A percentile compares a stretch with the other conserved stretches of the same genome.
These are phyloP conservation scores for Atopsyche davidsoni DNA, from an alignment of 1,140 invertebrate species.

Conservation along the genomic window DNA sequence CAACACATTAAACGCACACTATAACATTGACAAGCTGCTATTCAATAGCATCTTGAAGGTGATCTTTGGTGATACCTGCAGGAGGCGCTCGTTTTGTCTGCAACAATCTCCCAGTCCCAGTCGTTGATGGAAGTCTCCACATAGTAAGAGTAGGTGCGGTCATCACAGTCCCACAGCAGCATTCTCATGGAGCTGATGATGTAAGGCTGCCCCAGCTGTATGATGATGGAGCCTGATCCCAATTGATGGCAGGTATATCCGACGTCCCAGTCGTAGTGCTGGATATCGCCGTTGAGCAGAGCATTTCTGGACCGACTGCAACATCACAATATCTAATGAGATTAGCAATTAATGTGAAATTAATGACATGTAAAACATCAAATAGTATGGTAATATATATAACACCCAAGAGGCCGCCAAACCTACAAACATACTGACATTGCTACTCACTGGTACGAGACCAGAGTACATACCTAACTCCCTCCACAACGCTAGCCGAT, in stretches of 20 bases:
- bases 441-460: conserved; percentile 8
- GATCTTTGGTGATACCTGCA: conserved; percentile 51
- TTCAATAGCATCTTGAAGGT: background rate
- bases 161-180: conserved; percentile 97
- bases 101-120: conserved; percentile 82
- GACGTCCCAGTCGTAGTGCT: conserved; percentile 96
- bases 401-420: no score
- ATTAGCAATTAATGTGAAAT: background rate
- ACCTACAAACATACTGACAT: background rate
- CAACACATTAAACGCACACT: conserved; percentile 6
- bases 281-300: conserved; percentile 91
- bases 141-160: conserved; percentile 92
- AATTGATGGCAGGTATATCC: conserved; percentile 99
- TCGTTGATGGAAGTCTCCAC: conserved; percentile 93
- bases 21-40: background rate
- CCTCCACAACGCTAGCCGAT: conserved; percentile 91
- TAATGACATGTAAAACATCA: background rate
- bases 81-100: conserved; percentile 66
- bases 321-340: background rate
- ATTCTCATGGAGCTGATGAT: conserved; percentile 85
- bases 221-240: conserved; percentile 87
- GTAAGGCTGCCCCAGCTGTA: conserved; percentile 96
- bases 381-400: background rate
- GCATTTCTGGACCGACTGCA: conserved; percentile 83
- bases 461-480: conserved; percentile 65